Conservation (phyloP, 1,140 invertebrate species). For the Palaemon carinicauda region DNA sequence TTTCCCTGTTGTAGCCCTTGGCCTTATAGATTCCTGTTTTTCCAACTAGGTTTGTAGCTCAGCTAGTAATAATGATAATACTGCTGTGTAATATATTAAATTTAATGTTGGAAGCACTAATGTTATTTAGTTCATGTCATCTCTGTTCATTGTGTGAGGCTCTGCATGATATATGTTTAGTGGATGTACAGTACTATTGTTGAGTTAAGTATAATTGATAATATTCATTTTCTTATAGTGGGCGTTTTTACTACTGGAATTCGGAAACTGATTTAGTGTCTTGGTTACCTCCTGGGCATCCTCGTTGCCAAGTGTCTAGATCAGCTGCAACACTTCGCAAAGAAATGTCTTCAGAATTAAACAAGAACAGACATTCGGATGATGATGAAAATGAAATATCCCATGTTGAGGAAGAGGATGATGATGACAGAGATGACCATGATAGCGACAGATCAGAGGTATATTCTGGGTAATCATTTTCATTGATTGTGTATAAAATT, state of each 20-base stretch:
- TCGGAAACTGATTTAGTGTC: slow-evolving; percentile 89
- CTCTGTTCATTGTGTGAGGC: no score
- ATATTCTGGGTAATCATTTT: not conserved
- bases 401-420: slow-evolving; percentile 56
- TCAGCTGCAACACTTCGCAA: slow-evolving; percentile 79
- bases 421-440: slow-evolving; percentile 61
- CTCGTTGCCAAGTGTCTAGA: slow-evolving; percentile 80
- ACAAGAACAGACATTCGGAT: slow-evolving; percentile 61
- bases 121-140: no score
- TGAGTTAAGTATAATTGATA: no score
- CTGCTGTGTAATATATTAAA: no score
- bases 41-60: no score
- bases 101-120: no score
- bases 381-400: slow-evolving; percentile 8
- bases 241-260: slow-evolving; percentile 95
- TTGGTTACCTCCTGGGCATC: slow-evolving; percentile 93
- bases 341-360: slow-evolving; percentile 65
- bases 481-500: not conserved
- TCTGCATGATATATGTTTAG: no score
- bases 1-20: no score
- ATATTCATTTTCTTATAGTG: slow-evolving; percentile 62
- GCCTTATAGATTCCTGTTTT: no score
- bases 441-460: slow-evolving; percentile 59
- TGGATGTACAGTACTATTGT: no score
- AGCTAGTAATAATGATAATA: no score